Percentiles rank a stretch among this genome's conserved stretches.
These are phyloP conservation scores for Hippocampus guttulatus DNA, from an alignment of 2,113 vertebrate species.

Conservation along the genomic window DNA sequence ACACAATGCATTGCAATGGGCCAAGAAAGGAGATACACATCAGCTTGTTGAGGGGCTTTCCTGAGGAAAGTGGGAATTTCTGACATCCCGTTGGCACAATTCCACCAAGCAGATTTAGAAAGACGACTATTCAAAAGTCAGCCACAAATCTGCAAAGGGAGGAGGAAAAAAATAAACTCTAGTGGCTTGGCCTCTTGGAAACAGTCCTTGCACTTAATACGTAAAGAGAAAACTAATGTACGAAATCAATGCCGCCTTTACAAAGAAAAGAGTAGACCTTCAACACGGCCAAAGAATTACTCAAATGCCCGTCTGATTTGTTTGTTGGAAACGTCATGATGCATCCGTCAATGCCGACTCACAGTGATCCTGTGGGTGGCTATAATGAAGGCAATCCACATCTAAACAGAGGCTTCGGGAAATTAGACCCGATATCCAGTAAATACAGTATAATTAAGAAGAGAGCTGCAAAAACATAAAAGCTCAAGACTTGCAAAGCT, in stretches of 20 bases:
- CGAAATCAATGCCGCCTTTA: not conserved
- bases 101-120: conserved; percentile 17
- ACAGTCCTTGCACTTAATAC: conserved; percentile 40
- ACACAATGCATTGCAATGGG: conserved; percentile 50
- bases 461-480: too few species aligned
- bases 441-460: too few species aligned
- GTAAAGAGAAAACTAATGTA: not conserved
- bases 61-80: conserved; percentile 44
- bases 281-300: not conserved
- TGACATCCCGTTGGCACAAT: conserved; percentile 34
- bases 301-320: too few species aligned
- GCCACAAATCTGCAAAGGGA: conserved; percentile 8
- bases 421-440: too few species aligned
- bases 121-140: conserved; percentile 25
- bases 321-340: too few species aligned
- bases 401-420: too few species aligned
- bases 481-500: too few species aligned
- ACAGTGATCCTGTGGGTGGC: too few species aligned
- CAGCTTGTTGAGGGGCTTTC: conserved; percentile 44
- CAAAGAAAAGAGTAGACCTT: not conserved
- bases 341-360: too few species aligned
- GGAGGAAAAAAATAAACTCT: not conserved
- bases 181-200: conserved; percentile 47
- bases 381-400: too few species aligned
- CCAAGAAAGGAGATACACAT: conserved; percentile 51